A percentile compares a stretch with the other conserved stretches of the same genome.
phyloP scores from a whole-genome alignment of 30 jellyfish, hydroid and myxozoan genomes.

The Aurelia sp. region DNA sequence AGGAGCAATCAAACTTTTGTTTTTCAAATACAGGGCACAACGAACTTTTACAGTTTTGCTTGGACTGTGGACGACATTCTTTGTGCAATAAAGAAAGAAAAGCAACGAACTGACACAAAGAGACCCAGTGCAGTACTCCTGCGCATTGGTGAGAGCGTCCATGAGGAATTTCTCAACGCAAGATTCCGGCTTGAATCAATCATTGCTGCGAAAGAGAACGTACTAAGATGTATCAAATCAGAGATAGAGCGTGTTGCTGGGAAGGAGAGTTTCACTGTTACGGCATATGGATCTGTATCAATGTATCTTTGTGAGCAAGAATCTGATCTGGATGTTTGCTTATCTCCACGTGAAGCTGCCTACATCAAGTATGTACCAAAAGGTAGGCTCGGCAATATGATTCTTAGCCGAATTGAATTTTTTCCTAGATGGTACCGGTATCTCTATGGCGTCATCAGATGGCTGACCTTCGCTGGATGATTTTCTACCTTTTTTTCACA shows the following conservation, averaged over 20 bases:
- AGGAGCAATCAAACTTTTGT: too few relatives aligned
- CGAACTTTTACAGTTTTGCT: slow-evolving; percentile 66
- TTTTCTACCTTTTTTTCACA: too few relatives aligned
- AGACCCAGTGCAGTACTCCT: slow-evolving; percentile 38
- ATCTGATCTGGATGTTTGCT: slow-evolving; percentile 81
- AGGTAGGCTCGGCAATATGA: background rate
- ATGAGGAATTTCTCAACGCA: slow-evolving; percentile 25
- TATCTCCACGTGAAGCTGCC: slow-evolving; percentile 35
- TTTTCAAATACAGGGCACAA: background rate
- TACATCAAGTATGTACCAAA: slow-evolving; percentile 4
- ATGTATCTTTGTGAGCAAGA: slow-evolving; percentile 80
- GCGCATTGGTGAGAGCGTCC: slow-evolving; percentile 58
- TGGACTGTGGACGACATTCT: slow-evolving; percentile 73
- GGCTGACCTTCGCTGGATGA: too few relatives aligned
- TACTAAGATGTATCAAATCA: slow-evolving; percentile 35
- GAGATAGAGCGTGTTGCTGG: slow-evolving; percentile 61
- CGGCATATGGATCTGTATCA: slow-evolving; percentile 80
- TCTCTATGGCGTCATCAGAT: too few relatives aligned
- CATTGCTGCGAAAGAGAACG: slow-evolving; percentile 42
- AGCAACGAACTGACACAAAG: background rate
- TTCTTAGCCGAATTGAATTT: too few relatives aligned
- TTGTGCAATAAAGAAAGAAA: slow-evolving; percentile 53
- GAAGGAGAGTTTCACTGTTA: slow-evolving; percentile 35
- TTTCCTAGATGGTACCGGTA: too few relatives aligned
- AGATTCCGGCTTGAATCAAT: slow-evolving; percentile 33